A percentile compares a stretch with the other conserved stretches of the same genome.
Conservation (phyloP, 2,888 invertebrate genomes). For the Chromoteleia sp. region DNA sequence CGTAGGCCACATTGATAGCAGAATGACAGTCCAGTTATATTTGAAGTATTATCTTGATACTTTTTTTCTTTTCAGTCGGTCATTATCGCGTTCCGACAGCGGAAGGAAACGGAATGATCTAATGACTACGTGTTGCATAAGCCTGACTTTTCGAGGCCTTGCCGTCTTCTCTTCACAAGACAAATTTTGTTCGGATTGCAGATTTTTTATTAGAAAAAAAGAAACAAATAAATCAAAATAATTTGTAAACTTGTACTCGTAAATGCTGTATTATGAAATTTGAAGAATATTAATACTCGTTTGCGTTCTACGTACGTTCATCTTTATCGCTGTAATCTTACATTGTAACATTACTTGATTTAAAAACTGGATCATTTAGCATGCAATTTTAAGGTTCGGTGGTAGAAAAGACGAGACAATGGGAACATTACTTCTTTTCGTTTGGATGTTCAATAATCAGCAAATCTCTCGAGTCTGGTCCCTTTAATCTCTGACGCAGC, state of each 20-base stretch:
- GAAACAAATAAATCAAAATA: no score
- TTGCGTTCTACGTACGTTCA: no score
- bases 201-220: neutral
- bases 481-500: conserved; percentile 62
- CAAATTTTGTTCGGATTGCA: neutral
- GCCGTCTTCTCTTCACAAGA: no score
- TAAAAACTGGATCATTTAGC: no score
- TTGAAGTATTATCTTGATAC: conserved; percentile 17
- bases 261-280: no score
- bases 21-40: conserved; percentile 24
- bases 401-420: conserved; percentile 11
- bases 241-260: no score
- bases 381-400: no score
- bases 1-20: conserved; percentile 14
- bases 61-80: conserved; percentile 18
- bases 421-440: conserved; percentile 29
- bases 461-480: conserved; percentile 51
- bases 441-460: conserved; percentile 50
- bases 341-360: no score
- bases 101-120: conserved; percentile 24
- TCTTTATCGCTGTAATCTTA: no score
- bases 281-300: no score
- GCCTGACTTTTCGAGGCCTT: neutral
- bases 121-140: conserved; percentile 18
- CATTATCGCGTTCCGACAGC: conserved; percentile 17